These are phyloP conservation scores for Hylaeus anthracinus DNA, from an alignment of 1,140 invertebrate species.

Conservation along the genomic window DNA sequence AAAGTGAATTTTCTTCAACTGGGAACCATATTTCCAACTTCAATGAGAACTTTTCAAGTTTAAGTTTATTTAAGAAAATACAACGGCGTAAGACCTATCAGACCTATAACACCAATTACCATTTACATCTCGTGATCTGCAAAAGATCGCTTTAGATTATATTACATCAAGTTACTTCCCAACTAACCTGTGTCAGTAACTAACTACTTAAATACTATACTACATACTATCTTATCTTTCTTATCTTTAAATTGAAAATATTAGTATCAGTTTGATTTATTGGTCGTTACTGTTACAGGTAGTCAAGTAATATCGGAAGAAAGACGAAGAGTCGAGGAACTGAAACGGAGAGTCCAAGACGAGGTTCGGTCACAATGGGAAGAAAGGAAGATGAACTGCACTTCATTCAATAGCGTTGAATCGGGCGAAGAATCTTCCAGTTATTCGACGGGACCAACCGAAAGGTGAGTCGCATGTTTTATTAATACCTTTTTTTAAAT, in stretches of 20 bases:
- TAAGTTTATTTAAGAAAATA: too few relatives aligned
- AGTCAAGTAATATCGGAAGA: conserved; percentile 95
- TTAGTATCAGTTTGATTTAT: neutral
- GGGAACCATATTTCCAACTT: too few relatives aligned
- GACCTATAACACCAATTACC: too few relatives aligned
- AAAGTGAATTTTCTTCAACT: too few relatives aligned
- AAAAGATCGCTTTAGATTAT: too few relatives aligned
- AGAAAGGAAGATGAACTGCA: conserved; percentile 86
- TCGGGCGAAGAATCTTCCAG: conserved; percentile 85
- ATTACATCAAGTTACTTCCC: too few relatives aligned
- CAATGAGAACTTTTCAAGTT: too few relatives aligned
- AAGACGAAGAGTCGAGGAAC: conserved; percentile 90
- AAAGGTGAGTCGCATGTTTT: conserved; percentile 80
- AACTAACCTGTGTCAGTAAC: too few relatives aligned
- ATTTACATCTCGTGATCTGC: too few relatives aligned
- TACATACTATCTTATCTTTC: too few relatives aligned
- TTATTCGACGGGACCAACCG: conserved; percentile 84
- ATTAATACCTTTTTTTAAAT: neutral
- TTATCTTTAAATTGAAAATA: neutral
- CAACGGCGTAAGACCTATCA: too few relatives aligned
- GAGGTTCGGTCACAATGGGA: conserved; percentile 94
- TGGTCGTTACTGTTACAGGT: conserved; percentile 80
- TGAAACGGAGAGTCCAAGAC: conserved; percentile 92
- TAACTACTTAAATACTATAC: too few relatives aligned
- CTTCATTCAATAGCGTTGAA: conserved; percentile 86